Conservation (phyloP, 2,888 invertebrate species). For the Eumerus sabulonum region DNA sequence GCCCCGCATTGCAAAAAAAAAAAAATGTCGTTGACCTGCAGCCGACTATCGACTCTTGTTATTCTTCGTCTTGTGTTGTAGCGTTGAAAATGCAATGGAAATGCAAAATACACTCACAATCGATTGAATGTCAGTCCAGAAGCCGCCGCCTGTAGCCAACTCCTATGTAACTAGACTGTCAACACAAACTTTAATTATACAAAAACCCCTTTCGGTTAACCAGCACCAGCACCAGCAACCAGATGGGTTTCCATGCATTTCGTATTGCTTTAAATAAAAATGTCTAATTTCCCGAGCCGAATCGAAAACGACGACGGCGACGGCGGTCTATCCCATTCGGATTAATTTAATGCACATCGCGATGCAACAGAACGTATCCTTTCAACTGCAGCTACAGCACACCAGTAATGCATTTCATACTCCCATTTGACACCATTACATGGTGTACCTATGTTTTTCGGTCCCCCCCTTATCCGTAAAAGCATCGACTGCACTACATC, state of each 20-base stretch:
- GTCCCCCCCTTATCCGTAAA: background rate
- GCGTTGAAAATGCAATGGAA: too few relatives aligned
- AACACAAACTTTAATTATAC: conserved; percentile 29
- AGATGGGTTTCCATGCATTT: too few relatives aligned
- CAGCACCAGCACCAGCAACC: background rate
- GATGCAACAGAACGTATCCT: conserved; percentile 20
- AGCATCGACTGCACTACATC: conserved; percentile 38
- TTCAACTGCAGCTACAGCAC: conserved; percentile 21
- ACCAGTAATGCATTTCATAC: conserved; percentile 41
- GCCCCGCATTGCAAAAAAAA: too few relatives aligned
- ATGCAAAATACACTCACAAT: too few relatives aligned
- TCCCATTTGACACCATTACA: conserved; percentile 43
- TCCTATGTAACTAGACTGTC: background rate
- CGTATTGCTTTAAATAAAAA: background rate
- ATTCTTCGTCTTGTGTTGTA: too few relatives aligned
- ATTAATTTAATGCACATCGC: conserved; percentile 48
- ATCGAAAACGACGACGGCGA: too few relatives aligned
- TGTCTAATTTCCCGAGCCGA: conserved; percentile 5
- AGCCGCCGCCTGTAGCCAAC: too few relatives aligned
- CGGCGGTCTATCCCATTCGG: conserved; percentile 18
- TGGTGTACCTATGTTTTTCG: conserved; percentile 37
- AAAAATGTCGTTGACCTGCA: too few relatives aligned
- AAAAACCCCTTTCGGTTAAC: conserved; percentile 1
- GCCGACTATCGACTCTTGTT: too few relatives aligned
- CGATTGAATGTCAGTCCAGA: too few relatives aligned